Percentiles rank a stretch among this genome's conserved stretches.
These are phyloP conservation scores for Enhydra lutris DNA, from an alignment of 2,113 vertebrate genomes.

Conservation along the genomic window DNA sequence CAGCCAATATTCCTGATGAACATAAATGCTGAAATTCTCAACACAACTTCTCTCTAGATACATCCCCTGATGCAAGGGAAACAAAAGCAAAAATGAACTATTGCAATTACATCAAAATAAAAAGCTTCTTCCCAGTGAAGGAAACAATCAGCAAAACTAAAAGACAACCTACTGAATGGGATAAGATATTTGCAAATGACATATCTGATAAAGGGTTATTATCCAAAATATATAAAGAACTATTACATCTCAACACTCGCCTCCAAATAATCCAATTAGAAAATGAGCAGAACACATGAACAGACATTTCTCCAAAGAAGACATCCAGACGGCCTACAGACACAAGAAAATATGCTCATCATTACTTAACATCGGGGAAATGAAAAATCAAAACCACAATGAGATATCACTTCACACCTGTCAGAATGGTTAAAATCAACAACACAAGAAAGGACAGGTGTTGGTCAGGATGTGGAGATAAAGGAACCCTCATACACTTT, in stretches of 20 bases:
- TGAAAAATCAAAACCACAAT: neutral
- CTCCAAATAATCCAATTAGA: neutral
- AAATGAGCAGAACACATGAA: neutral
- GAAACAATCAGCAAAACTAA: no score
- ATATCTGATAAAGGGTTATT: no score
- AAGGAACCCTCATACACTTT: neutral
- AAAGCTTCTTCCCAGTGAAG: no score
- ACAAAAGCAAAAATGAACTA: no score
- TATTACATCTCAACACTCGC: neutral
- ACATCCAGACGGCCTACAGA: neutral
- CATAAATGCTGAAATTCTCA: no score
- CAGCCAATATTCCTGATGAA: no score
- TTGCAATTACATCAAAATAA: no score
- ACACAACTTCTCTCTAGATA: no score
- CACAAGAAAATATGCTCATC: neutral
- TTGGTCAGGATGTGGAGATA: neutral
- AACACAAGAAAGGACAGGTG: neutral
- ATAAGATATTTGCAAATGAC: no score
- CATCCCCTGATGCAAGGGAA: no score
- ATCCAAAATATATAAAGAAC: no score
- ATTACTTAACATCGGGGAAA: neutral
- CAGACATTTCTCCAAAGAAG: neutral
- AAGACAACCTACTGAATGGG: no score
- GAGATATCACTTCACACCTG: neutral
- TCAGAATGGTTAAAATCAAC: neutral